Base-by-base conservation (phyloP, 2,113 vertebrate genomes). In the Eurypyga helias region DNA sequence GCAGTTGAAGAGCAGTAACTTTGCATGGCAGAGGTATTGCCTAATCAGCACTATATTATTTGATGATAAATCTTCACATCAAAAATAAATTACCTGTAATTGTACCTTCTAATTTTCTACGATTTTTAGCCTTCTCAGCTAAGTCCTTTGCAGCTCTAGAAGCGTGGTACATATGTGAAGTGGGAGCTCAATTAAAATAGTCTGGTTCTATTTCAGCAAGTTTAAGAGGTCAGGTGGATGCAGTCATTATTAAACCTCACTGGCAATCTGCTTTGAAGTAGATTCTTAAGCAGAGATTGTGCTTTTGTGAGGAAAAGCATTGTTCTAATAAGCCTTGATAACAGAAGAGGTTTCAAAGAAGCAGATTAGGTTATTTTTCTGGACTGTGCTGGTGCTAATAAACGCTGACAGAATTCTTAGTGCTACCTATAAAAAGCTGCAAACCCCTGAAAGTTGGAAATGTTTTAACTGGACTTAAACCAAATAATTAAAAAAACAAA, bases 321-420 rank as follows among this genome's bases (percentile, higher is more conserved):
- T 98, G 96, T 98, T 98, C 94, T 98, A 95, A 97, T 93, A 94
- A 87, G 90, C 79, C 82, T 96, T 96, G 72, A 98, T 98, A 97
- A 96, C 72, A 66, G 95, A 98, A 97, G 91, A 96, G 67, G 80
- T 98, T 98, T 99, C 96, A 99, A 98, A 98, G 96, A 94, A 97
- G 81, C 41, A 89, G 93, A 95, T 76, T 66, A 93, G 65, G 41
- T 97, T 96, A 97, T 98, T 98, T 97, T 99, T 98, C 76, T 57
- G 71, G 92, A 54, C 67, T 77, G 92, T 96, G 93, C 97, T 98
- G 91, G 95, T 98, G 90, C 96, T 98, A 97, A 97, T 93, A 96
- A 92, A 98, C 46, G 67, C 96, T 97, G 97, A 98, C 96, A 91
- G 95, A 93, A 95, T 96, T 98, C 97, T 97, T 97, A 72, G 52